These are phyloP conservation scores for Takifugu ocellatus DNA, from an alignment of 2,797 vertebrate genomes.

Conservation along the genomic window DNA sequence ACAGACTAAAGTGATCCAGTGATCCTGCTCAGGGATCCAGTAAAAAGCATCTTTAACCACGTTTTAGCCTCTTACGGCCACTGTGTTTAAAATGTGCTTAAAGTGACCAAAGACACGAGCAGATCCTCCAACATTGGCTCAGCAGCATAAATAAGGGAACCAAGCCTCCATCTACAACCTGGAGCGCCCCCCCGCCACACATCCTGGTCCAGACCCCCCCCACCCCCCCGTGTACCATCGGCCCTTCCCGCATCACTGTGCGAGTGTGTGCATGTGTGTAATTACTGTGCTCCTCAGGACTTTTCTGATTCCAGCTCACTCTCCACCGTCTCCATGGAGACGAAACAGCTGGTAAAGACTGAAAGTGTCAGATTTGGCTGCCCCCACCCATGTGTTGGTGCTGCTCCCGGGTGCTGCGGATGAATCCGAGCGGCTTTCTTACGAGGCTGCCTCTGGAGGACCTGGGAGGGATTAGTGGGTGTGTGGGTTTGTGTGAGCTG, in stretches of 20 bases:
- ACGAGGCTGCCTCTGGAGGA: conserved; percentile 50
- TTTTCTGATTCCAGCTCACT: conserved; percentile 21
- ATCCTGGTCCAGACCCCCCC: neutral
- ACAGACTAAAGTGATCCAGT: no score
- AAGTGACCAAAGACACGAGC: no score
- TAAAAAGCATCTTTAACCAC: no score
- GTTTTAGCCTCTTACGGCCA: no score
- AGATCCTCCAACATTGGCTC: no score
- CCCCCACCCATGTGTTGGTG: conserved; percentile 31
- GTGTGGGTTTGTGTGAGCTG: conserved; percentile 45
- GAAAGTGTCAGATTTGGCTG: conserved; percentile 5
- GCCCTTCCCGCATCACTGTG: conserved; percentile 10
- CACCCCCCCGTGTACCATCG: conserved; percentile 14
- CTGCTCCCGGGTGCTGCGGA: conserved; percentile 11
- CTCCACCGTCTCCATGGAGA: conserved; percentile 20
- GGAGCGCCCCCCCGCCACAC: no score
- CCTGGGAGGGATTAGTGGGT: conserved; percentile 62
- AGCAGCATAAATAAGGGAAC: no score
- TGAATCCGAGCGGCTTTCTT: conserved; percentile 9
- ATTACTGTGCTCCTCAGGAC: conserved; percentile 12
- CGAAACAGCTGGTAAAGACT: conserved; percentile 25
- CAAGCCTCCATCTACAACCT: no score
- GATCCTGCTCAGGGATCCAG: no score
- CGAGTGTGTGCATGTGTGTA: conserved; percentile 8
- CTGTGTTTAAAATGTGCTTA: no score